These are phyloP conservation scores for Pogonus chalceus DNA, from an alignment of 1,140 invertebrate genomes.

Conservation along the genomic window DNA sequence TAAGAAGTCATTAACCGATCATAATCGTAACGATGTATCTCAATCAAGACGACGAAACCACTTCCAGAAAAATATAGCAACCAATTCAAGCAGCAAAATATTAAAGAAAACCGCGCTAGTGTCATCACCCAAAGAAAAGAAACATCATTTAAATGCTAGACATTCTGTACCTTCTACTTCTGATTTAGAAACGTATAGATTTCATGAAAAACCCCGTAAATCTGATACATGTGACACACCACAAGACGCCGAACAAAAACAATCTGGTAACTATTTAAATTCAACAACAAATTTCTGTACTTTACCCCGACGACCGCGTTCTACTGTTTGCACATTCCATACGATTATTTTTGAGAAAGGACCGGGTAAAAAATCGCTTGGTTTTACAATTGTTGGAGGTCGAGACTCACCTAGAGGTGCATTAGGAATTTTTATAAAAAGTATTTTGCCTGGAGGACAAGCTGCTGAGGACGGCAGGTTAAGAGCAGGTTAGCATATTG, in stretches of 20 bases:
- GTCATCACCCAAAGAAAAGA: neutral
- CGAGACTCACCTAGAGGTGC: slow-evolving; percentile 77
- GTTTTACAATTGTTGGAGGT: slow-evolving; percentile 86
- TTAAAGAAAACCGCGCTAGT: neutral
- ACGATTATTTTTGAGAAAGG: slow-evolving; percentile 77
- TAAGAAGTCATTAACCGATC: neutral
- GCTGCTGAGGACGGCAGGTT: slow-evolving; percentile 75
- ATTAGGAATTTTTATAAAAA: slow-evolving; percentile 82
- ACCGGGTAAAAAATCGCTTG: slow-evolving; percentile 70
- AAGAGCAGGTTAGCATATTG: slow-evolving; percentile 54
- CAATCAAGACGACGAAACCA: slow-evolving; percentile 37
- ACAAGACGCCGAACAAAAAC: neutral
- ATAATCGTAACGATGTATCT: slow-evolving; percentile 9
- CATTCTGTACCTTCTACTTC: neutral
- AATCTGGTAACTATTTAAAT: slow-evolving; percentile 30
- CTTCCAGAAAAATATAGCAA: slow-evolving; percentile 47
- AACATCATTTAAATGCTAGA: neutral
- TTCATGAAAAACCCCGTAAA: neutral
- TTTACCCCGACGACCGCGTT: slow-evolving; percentile 54
- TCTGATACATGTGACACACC: neutral
- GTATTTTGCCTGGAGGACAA: slow-evolving; percentile 74
- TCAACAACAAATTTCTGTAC: slow-evolving; percentile 58
- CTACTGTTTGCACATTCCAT: slow-evolving; percentile 54
- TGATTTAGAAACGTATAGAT: too few species aligned
- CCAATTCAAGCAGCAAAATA: slow-evolving; percentile 44